These are phyloP conservation scores for Empis stercorea DNA, from an alignment of 2,888 invertebrate genomes.

Conservation along the genomic window DNA sequence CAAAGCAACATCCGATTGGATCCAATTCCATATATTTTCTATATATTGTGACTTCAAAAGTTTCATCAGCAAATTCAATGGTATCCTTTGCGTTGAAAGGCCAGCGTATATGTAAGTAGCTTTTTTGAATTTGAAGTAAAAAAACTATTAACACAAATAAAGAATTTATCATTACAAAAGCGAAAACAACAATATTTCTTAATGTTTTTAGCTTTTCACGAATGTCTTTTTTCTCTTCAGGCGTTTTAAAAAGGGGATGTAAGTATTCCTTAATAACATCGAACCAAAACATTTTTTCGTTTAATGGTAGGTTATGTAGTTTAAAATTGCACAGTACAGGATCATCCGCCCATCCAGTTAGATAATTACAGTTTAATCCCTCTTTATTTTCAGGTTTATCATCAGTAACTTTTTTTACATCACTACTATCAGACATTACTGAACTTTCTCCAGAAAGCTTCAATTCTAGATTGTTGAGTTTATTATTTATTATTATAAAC, in stretches of 20 bases:
- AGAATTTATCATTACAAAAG: constrained; percentile 64
- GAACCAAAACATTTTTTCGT: constrained; percentile 65
- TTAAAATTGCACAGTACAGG: constrained; percentile 50
- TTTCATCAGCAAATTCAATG: constrained; percentile 37
- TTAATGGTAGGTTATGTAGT: constrained; percentile 47
- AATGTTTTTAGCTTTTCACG: constrained; percentile 35
- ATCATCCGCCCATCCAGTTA: constrained; percentile 53
- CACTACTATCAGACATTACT: constrained; percentile 4
- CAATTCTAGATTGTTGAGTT: constrained; percentile 37
- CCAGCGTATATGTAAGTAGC: constrained; percentile 53
- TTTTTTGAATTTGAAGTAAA: constrained; percentile 59
- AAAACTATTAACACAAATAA: constrained; percentile 63
- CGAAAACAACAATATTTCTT: constrained; percentile 52
- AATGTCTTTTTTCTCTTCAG: constrained; percentile 41
- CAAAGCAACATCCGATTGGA: constrained; percentile 62
- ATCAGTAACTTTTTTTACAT: constrained; percentile 8
- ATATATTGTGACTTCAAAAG: constrained; percentile 39
- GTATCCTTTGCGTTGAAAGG: constrained; percentile 46
- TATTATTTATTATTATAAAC: constrained; percentile 34
- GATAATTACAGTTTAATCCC: background rate
- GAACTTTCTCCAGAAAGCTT: constrained; percentile 14
- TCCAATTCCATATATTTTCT: constrained; percentile 52
- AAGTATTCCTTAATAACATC: constrained; percentile 63
- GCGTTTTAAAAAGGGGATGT: constrained; percentile 54
- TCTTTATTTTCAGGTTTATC: background rate